A percentile compares a stretch with the other conserved stretches of the same genome.
Evolutionary conservation across 2,797 vertebrate species (phyloP).

Genomic region (Hyperoplus immaculatus): DNA sequence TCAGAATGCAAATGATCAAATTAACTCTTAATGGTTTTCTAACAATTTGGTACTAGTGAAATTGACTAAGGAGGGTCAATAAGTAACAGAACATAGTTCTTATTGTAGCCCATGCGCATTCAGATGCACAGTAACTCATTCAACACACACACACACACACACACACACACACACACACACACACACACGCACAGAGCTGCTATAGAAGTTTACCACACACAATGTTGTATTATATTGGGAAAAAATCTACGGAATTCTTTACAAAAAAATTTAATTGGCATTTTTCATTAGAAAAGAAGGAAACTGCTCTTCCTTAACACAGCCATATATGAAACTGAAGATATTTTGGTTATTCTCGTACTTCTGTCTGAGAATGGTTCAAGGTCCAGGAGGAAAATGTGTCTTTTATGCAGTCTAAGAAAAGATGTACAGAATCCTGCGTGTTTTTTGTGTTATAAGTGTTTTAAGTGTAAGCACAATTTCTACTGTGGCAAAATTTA

Average conservation of each 20-base stretch:
- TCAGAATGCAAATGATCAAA: constrained; percentile 18
- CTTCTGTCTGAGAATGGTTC: neutral
- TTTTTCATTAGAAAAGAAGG: neutral
- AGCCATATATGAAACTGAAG: neutral
- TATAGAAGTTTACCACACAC: no score
- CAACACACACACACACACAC: no score
- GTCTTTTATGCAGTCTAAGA: constrained; percentile 1
- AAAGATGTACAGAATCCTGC: neutral
- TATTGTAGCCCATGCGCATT: neutral
- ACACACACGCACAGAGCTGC: no score
- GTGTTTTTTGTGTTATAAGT: neutral
- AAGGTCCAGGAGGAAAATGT: neutral
- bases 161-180: no score
- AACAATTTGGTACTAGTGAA: constrained; percentile 14
- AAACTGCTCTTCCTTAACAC: neutral
- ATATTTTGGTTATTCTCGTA: neutral
- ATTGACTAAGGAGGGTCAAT: neutral
- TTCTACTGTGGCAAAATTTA: neutral
- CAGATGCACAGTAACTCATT: neutral
- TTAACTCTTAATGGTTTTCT: constrained; percentile 19
- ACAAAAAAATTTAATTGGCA: neutral
- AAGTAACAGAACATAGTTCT: neutral
- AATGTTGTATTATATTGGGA: no score
- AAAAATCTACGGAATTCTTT: neutral
- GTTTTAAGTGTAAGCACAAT: neutral